Evolutionary conservation across 2,797 vertebrate species (phyloP), one percentile per base, ranked within the genome.

Genomic region (Cuculus canorus): DNA sequence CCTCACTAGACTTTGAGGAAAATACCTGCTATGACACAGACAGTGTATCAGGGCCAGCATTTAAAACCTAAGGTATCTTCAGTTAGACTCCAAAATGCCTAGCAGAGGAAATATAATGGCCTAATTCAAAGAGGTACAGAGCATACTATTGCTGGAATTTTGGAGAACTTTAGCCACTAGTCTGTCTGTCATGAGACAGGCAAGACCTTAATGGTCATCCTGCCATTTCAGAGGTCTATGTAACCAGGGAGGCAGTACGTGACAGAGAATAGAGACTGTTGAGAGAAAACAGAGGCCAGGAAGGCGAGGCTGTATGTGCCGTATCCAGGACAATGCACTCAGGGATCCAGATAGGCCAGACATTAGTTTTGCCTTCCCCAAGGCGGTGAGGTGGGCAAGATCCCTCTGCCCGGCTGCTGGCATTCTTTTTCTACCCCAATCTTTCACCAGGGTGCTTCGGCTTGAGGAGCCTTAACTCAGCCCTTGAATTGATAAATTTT

Each of bases 351-450:
- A 21, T 5, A 68, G 15, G 21, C 11, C 69, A 86, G 35, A 7
- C 2, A 4, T 66, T 71, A 19, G 21, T 47, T 30, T 63, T 6
- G 5, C 16, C 13, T 68, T 86, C 14, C n/a, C 54, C 10, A 24
- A 60, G n/a, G 4, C 86, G 10, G 47, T 7, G 2, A 60, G 8
- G 17, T 28, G 4, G 43, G n/a, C 17, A 75, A 24, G 22, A 50
- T 53, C 5, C 32, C 19, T 61, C 52, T 56, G 14, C 33, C 75
- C 83, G 32, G 33, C 48, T 69, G 32, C 23, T 79, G 6, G 13
- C 3, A 2, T 53, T 81, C 3, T 0, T 33, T 88, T 68, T 71
- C 39, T 11, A 41, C 9, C 4, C 32, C 1, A 5, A 17, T n/a
- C 24, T 75, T 83, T 57, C 30, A 45, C 18, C 7, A n/a, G 9